Evolutionary conservation across 2,113 vertebrate species (phyloP).

Genomic region (Orientallactaga bullata): DNA sequence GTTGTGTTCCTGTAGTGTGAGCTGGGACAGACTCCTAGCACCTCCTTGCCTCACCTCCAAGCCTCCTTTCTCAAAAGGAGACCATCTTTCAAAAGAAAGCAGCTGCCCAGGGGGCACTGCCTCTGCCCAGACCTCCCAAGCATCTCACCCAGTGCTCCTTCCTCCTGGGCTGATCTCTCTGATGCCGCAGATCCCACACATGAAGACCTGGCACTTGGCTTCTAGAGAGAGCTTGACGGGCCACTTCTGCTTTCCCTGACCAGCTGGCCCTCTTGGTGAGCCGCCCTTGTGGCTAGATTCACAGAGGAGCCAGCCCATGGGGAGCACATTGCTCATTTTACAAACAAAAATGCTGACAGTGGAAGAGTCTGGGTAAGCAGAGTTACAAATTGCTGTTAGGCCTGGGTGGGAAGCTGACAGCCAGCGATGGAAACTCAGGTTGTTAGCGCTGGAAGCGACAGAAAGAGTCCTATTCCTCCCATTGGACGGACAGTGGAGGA

Average conservation of each 20-base stretch:
- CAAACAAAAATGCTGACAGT: constrained; percentile 42
- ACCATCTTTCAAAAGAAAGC: constrained; percentile 11
- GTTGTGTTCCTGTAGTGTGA: constrained; percentile 50
- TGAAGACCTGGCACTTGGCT: constrained; percentile 66
- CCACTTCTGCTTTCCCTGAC: constrained; percentile 66
- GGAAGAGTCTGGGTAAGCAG: neutral
- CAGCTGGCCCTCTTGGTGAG: constrained; percentile 76
- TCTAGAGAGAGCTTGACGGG: constrained; percentile 48
- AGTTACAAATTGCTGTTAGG: constrained; percentile 44
- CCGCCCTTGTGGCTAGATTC: constrained; percentile 54
- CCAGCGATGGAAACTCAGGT: constrained; percentile 47
- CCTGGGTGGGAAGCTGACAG: constrained; percentile 64
- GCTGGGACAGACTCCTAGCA: constrained; percentile 77
- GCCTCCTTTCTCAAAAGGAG: constrained; percentile 50
- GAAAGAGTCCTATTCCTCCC: constrained; percentile 79
- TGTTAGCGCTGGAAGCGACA: constrained; percentile 65
- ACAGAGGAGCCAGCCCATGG: constrained; percentile 76
- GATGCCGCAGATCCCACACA: constrained; percentile 60
- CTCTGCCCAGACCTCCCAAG: constrained; percentile 53
- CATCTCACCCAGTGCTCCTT: neutral
- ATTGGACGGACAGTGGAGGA: constrained; percentile 78
- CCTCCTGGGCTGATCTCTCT: constrained; percentile 63
- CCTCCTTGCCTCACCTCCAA: constrained; percentile 76
- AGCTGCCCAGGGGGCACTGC: constrained; percentile 45
- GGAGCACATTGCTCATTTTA: constrained; percentile 70